These are phyloP conservation scores for Mechanitis mazaeus DNA, from an alignment of 2,888 invertebrate species.

Conservation along the genomic window DNA sequence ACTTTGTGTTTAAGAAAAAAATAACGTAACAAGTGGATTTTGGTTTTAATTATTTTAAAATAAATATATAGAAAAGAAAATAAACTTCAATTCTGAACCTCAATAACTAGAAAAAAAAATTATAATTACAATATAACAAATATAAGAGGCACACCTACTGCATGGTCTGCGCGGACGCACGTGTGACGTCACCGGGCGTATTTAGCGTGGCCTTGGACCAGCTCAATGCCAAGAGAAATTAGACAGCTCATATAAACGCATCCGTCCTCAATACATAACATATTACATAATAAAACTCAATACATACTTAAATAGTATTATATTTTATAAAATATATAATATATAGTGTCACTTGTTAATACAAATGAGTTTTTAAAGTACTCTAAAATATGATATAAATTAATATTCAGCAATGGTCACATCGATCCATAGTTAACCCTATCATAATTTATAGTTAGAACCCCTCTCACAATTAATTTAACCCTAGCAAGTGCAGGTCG, in stretches of 20 bases:
- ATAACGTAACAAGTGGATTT: neutral
- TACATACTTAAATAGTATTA: too few relatives aligned
- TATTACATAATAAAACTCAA: neutral
- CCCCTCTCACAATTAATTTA: constrained; percentile 44
- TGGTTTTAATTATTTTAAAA: neutral
- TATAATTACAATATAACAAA: constrained; percentile 23
- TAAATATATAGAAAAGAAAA: neutral
- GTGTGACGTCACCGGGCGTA: constrained; percentile 60
- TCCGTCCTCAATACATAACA: constrained; percentile 35
- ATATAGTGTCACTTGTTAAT: too few relatives aligned
- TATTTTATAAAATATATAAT: too few relatives aligned
- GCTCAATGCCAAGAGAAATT: constrained; percentile 69
- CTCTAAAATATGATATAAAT: neutral
- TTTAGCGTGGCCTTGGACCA: constrained; percentile 62
- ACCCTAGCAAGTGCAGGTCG: constrained; percentile 42
- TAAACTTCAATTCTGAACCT: too few relatives aligned
- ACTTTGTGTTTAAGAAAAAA: too few relatives aligned
- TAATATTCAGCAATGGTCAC: constrained; percentile 14
- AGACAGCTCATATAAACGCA: constrained; percentile 33
- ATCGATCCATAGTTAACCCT: constrained; percentile 30
- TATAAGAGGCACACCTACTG: constrained; percentile 45
- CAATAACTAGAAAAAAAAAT: too few relatives aligned
- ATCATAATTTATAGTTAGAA: constrained; percentile 39
- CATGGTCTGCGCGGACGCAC: constrained; percentile 34
- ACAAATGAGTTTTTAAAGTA: too few relatives aligned